Conservation (phyloP, 1,140 invertebrate species). For the Trichoplusia ni region DNA sequence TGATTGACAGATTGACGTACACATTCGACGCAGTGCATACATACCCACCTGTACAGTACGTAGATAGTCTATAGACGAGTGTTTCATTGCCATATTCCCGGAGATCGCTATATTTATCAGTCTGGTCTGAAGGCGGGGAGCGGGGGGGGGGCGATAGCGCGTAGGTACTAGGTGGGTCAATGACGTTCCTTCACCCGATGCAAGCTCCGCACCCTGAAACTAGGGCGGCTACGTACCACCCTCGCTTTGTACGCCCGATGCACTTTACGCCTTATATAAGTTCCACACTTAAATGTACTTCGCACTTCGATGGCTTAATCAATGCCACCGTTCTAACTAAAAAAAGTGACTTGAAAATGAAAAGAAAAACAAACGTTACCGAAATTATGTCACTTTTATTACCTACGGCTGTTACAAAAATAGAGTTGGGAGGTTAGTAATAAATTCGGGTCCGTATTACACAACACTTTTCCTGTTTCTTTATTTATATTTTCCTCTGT, state of each 20-base stretch:
- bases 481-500: constrained; percentile 15
- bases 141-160: constrained; percentile 36
- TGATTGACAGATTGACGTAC: constrained; percentile 27
- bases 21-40: constrained; percentile 31
- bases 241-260: constrained; percentile 14
- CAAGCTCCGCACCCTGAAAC: constrained; percentile 66
- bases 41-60: constrained; percentile 8
- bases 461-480: neutral
- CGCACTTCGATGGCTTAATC: constrained; percentile 7
- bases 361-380: no score
- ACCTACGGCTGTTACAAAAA: constrained; percentile 4
- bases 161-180: constrained; percentile 76
- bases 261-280: constrained; percentile 24
- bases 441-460: neutral
- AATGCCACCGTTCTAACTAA: neutral
- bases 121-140: constrained; percentile 26
- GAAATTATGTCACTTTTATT: no score
- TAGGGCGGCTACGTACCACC: constrained; percentile 52
- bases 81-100: constrained; percentile 39
- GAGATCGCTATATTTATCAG: constrained; percentile 63
- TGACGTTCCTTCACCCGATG: constrained; percentile 76
- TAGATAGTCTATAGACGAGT: constrained; percentile 7
- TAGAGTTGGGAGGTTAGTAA: neutral
- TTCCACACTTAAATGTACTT: constrained; percentile 14
- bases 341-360: no score